Evolutionary conservation across 2,797 vertebrate genomes (phyloP).

Genomic region (Gorsachius magnificus): DNA sequence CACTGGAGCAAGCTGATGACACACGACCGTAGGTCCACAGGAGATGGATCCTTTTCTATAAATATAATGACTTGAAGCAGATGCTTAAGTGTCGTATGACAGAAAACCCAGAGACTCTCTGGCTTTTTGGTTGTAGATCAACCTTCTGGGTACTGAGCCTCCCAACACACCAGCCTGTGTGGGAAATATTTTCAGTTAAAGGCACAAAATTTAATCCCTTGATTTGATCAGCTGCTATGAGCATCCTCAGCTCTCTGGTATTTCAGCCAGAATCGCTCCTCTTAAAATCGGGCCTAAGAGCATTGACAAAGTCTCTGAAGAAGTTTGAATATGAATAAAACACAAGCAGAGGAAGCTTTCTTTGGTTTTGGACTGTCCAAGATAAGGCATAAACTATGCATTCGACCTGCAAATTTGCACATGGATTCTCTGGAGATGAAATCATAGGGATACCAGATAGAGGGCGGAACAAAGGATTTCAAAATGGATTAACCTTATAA

Average conservation of each 20-base stretch:
- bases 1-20: neutral
- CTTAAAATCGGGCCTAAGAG: neutral
- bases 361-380: neutral
- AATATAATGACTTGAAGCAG: neutral
- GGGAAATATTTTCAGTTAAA: neutral
- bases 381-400: neutral
- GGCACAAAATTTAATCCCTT: neutral
- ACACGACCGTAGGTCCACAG: neutral
- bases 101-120: neutral
- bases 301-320: neutral
- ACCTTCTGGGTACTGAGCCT: neutral
- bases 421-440: neutral
- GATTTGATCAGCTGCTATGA: neutral
- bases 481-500: constrained; percentile 20
- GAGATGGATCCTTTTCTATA: neutral
- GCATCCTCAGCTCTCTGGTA: neutral
- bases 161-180: accelerated
- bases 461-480: neutral
- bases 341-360: neutral
- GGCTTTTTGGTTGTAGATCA: neutral
- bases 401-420: neutral
- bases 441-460: neutral
- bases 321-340: neutral
- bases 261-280: neutral
- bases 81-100: neutral